These are phyloP conservation scores for Micrasema minimum DNA, from an alignment of 1,140 invertebrate species.

Conservation along the genomic window DNA sequence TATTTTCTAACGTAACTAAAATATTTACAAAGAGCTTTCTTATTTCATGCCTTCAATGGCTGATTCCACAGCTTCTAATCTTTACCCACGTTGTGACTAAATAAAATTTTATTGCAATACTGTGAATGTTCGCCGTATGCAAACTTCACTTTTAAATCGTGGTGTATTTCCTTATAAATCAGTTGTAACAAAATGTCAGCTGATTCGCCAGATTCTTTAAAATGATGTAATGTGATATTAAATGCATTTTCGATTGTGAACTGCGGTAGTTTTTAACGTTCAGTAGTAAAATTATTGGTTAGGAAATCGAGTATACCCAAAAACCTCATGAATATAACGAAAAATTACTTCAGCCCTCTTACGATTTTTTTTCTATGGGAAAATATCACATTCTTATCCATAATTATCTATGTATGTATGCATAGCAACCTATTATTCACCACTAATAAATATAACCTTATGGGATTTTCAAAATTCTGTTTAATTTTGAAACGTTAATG, in stretches of 20 bases:
- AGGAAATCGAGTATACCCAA: no score
- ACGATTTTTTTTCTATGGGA: no score
- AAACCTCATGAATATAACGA: no score
- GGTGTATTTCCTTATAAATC: background rate
- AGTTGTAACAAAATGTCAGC: slow-evolving; percentile 4
- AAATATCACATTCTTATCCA: no score
- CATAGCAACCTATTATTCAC: no score
- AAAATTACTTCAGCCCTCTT: no score
- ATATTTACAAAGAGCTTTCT: background rate
- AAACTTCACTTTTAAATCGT: background rate
- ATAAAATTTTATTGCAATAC: slow-evolving; percentile 12
- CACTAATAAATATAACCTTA: no score
- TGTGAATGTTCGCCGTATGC: slow-evolving; percentile 6
- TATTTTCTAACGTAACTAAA: background rate
- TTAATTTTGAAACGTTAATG: no score
- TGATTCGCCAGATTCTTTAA: background rate
- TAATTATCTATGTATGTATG: no score
- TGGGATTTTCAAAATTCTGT: no score
- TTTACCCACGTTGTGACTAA: slow-evolving; percentile 27
- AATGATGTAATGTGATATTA: slow-evolving; percentile 20
- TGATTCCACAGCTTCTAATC: background rate
- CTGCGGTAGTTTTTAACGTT: background rate
- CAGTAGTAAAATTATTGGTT: background rate
- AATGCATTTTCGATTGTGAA: background rate
- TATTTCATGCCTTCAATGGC: slow-evolving; percentile 2